Evolutionary conservation across 64 coral and sea anemone genomes (phyloP).

Genomic region (Platygyra sinensis): DNA sequence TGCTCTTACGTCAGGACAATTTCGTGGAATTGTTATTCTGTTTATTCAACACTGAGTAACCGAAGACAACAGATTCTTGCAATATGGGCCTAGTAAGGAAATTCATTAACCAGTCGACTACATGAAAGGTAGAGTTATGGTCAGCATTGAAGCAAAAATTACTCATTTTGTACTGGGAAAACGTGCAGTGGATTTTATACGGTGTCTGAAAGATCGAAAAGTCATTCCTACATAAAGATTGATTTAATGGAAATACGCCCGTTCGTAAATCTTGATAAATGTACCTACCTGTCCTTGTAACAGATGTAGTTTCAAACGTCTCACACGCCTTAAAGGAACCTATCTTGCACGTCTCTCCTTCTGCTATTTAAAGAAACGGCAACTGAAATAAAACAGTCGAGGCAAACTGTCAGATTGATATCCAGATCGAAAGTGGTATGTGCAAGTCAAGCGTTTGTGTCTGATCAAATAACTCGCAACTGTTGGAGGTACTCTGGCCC

Average conservation of each 20-base stretch:
- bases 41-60: too few species aligned
- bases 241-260: neutral
- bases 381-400: too few species aligned
- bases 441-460: neutral
- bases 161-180: too few species aligned
- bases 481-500: neutral
- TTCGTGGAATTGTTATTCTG: neutral
- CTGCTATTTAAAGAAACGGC: too few species aligned
- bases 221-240: neutral
- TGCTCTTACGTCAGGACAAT: too few species aligned
- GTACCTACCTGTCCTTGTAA: neutral
- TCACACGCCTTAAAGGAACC: too few species aligned
- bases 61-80: neutral
- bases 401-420: too few species aligned
- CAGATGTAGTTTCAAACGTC: too few species aligned
- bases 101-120: too few species aligned
- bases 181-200: neutral
- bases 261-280: neutral
- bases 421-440: neutral
- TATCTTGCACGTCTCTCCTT: too few species aligned
- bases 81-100: neutral
- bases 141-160: too few species aligned
- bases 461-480: slow-evolving; percentile 1
- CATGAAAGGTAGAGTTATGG: too few species aligned
- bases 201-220: neutral